These are phyloP conservation scores for Astropecten irregularis DNA, from an alignment of 53 echinoderm and acorn worm genomes.

Conservation along the genomic window DNA sequence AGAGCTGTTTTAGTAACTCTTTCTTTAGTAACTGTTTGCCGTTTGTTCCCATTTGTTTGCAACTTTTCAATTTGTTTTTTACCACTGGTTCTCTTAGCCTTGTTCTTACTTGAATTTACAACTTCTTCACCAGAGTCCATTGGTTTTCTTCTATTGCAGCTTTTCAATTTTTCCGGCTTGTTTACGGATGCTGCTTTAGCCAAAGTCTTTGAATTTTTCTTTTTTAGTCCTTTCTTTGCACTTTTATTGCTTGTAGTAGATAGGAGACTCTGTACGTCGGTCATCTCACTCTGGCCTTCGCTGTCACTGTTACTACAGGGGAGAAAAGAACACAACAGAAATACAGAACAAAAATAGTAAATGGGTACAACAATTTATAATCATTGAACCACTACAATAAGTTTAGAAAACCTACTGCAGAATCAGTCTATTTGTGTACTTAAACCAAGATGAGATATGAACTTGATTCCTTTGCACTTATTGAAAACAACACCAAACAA, in stretches of 20 bases:
- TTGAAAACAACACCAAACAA: no score
- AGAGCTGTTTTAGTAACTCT: background rate
- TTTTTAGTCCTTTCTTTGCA: background rate
- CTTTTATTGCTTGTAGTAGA: background rate
- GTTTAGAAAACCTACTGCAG: no score
- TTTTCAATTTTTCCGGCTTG: background rate
- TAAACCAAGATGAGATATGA: no score
- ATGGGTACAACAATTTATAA: no score
- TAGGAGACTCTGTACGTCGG: background rate
- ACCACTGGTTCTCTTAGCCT: constrained; percentile 20
- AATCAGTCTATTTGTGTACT: no score
- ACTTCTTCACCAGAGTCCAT: background rate
- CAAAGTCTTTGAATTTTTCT: background rate
- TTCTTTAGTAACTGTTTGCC: background rate
- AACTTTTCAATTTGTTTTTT: constrained; percentile 6
- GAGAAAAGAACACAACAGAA: no score
- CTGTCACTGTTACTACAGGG: constrained; percentile 19
- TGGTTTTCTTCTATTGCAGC: constrained; percentile 10
- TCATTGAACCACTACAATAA: no score
- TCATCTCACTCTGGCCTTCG: background rate
- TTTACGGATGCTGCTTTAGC: background rate
- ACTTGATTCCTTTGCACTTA: no score
- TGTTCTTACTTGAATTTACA: background rate
- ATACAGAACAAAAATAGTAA: no score
- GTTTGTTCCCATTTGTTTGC: constrained; percentile 3